Evolutionary conservation across 2,113 vertebrate species (phyloP).

Genomic region (Phaethornis superciliosus): DNA sequence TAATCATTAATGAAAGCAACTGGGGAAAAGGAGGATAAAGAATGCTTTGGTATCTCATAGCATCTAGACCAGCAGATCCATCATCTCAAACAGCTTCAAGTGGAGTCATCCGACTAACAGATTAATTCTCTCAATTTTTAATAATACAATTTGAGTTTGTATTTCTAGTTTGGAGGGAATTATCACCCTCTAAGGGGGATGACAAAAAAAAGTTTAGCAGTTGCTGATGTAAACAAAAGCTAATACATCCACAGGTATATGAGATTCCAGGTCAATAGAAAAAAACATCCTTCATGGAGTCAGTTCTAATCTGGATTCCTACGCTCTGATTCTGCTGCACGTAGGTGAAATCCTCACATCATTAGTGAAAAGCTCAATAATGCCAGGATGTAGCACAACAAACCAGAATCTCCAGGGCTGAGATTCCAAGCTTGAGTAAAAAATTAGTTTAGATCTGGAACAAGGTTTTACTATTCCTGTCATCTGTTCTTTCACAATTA

Average conservation of each 20-base stretch:
- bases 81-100: not conserved
- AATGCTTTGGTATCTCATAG: not conserved
- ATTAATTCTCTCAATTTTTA: not conserved
- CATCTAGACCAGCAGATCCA: not conserved
- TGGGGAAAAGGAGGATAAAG: not conserved
- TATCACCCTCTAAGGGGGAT: not conserved
- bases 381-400: accelerated
- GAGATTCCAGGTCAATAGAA: not conserved
- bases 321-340: not conserved
- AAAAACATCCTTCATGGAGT: not conserved
- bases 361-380: not conserved
- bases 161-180: not conserved
- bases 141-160: not conserved
- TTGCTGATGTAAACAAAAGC: not conserved
- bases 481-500: not conserved
- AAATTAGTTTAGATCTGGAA: not conserved
- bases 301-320: not conserved
- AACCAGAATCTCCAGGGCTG: not conserved
- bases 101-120: not conserved
- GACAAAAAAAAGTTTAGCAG: not conserved
- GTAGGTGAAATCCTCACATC: not conserved
- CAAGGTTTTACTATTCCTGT: not conserved
- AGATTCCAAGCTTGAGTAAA: not conserved
- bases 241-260: not conserved
- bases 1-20: not conserved